Evolutionary conservation across 2,113 vertebrate genomes (phyloP).

Genomic region (Hippocampus abdominalis): DNA sequence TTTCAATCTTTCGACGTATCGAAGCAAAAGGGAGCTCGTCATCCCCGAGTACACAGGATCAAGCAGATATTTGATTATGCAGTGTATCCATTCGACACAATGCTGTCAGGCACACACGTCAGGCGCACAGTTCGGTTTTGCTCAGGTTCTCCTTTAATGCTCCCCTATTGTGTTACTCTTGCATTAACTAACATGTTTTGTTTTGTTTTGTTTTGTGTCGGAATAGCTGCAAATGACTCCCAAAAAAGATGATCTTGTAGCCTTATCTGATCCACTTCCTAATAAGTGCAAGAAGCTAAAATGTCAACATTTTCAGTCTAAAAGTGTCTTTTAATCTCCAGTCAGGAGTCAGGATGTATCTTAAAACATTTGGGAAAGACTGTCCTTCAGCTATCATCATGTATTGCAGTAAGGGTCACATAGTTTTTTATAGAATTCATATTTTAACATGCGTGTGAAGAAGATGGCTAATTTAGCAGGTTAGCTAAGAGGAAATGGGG

Average conservation of each 20-base stretch:
- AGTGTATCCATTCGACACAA: slow-evolving; percentile 31
- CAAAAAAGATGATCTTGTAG: neutral
- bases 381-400: too few relatives aligned
- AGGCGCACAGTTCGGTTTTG: slow-evolving; percentile 26
- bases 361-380: too few relatives aligned
- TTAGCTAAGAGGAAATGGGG: neutral
- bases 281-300: too few relatives aligned
- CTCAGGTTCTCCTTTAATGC: slow-evolving; percentile 14
- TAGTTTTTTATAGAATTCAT: too few relatives aligned
- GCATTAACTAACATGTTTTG: slow-evolving; percentile 47
- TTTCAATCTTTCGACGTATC: slow-evolving; percentile 47
- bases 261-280: neutral
- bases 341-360: too few relatives aligned
- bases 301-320: too few relatives aligned
- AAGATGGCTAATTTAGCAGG: neutral
- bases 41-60: slow-evolving; percentile 44
- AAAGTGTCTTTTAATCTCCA: too few relatives aligned
- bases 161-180: slow-evolving; percentile 16
- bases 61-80: slow-evolving; percentile 59
- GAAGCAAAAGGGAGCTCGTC: slow-evolving; percentile 50
- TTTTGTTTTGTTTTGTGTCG: slow-evolving; percentile 42
- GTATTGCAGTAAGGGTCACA: too few relatives aligned
- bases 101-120: slow-evolving; percentile 11
- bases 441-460: too few relatives aligned
- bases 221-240: slow-evolving; percentile 8